phyloP scores from a whole-genome alignment of 2,888 invertebrate species.

The Mesorhabditis spiculigera region DNA sequence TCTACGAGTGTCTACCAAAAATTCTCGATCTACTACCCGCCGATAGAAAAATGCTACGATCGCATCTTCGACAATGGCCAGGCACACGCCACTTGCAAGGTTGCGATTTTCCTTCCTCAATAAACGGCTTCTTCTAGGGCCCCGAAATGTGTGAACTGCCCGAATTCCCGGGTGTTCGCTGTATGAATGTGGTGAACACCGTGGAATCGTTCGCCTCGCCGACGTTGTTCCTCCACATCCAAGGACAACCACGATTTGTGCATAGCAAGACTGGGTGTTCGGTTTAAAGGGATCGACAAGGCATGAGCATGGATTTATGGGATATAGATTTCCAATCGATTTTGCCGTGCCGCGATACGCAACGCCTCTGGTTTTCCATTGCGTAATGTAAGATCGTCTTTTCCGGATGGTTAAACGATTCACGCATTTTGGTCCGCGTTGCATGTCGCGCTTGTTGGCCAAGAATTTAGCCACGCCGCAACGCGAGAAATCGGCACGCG shows the following conservation, averaged over 20 bases:
- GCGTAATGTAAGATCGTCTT: too few species aligned
- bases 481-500: too few species aligned
- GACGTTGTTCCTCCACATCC: neutral
- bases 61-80: slow-evolving; percentile 46
- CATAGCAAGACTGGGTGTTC: slow-evolving; percentile 2
- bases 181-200: slow-evolving; percentile 27
- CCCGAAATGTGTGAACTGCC: slow-evolving; percentile 39
- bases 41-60: slow-evolving; percentile 51
- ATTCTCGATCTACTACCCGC: slow-evolving; percentile 44
- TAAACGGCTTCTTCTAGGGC: slow-evolving; percentile 19
- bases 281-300: neutral
- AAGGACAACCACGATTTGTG: neutral
- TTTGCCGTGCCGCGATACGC: too few species aligned
- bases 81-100: slow-evolving; percentile 29
- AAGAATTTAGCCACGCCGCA: too few species aligned
- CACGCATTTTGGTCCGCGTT: too few species aligned
- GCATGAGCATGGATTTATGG: too few species aligned
- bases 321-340: too few species aligned
- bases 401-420: too few species aligned
- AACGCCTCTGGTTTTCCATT: too few species aligned
- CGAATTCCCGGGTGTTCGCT: slow-evolving; percentile 27
- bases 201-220: slow-evolving; percentile 21
- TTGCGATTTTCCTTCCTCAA: slow-evolving; percentile 2
- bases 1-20: slow-evolving; percentile 35
- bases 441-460: too few species aligned